A percentile compares a stretch with the other conserved stretches of the same genome.
Evolutionary conservation across 1,140 invertebrate species (phyloP).

Genomic region (Pseudomyrmex cubaensis): DNA sequence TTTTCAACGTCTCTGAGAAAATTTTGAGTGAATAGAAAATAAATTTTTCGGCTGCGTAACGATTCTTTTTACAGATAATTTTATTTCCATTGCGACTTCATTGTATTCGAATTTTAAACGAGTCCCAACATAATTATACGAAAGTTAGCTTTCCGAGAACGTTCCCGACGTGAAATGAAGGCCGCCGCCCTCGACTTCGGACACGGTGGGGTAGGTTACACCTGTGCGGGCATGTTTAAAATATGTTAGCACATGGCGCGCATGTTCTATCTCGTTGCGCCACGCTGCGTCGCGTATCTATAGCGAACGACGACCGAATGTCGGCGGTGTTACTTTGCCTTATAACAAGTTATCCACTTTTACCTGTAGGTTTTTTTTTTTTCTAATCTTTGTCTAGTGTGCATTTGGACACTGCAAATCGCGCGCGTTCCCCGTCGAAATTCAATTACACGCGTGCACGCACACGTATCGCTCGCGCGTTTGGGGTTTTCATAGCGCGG

Average conservation of each 20-base stretch:
- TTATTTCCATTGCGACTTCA: neutral
- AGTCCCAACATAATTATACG: neutral
- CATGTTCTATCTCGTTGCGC: conserved; percentile 49
- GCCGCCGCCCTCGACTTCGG: conserved; percentile 60
- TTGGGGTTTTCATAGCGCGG: conserved; percentile 57
- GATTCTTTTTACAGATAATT: neutral
- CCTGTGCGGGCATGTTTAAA: conserved; percentile 71
- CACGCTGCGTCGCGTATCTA: conserved; percentile 57
- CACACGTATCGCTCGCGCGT: conserved; percentile 51
- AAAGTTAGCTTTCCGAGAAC: conserved; percentile 24
- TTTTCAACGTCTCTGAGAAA: neutral
- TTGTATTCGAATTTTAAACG: neutral
- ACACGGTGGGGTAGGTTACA: conserved; percentile 81
- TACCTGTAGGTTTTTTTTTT: neutral
- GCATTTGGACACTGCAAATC: neutral
- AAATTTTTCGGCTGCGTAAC: neutral
- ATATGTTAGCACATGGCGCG: conserved; percentile 61
- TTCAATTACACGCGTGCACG: conserved; percentile 59
- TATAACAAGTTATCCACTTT: neutral
- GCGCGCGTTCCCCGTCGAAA: neutral
- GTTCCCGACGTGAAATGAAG: neutral
- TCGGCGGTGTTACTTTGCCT: neutral
- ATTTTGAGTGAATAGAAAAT: neutral
- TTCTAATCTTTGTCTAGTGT: neutral
- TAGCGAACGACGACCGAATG: conserved; percentile 31